Conservation (phyloP, 2,888 invertebrate genomes). For the Amorpha juglandis region DNA sequence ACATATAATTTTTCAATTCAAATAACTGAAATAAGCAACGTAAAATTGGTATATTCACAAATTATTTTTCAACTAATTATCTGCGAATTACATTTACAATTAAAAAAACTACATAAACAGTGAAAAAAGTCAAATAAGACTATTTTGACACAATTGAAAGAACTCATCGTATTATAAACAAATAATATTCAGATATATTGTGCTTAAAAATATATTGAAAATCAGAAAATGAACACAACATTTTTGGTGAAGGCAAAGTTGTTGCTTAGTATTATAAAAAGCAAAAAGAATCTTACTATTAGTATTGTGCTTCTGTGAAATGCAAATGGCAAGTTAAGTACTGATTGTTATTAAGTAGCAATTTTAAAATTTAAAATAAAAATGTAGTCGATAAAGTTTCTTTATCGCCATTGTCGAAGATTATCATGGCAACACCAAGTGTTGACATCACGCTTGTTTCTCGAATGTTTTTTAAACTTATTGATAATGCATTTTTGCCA, state of each 20-base stretch:
- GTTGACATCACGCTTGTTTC: not conserved
- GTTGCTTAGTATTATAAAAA: constrained; percentile 29
- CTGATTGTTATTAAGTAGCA: constrained; percentile 29
- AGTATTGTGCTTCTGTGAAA: constrained; percentile 41
- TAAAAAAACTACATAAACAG: not conserved
- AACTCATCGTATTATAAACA: constrained; percentile 5
- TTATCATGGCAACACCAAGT: constrained; percentile 6
- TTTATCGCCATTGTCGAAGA: not conserved
- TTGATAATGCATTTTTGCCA: no score
- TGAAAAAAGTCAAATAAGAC: not conserved
- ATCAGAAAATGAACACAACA: constrained; percentile 54
- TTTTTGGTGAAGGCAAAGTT: constrained; percentile 51
- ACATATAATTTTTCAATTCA: not conserved
- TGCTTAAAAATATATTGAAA: constrained; percentile 25
- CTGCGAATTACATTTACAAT: no score
- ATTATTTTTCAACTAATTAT: no score
- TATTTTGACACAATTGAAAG: not conserved
- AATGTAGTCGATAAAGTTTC: not conserved
- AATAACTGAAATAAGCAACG: no score
- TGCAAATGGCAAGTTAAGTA: constrained; percentile 49
- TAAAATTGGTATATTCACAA: no score
- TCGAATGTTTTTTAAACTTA: no score
- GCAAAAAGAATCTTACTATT: constrained; percentile 31
- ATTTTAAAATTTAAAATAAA: not conserved
- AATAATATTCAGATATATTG: not conserved